Evolutionary conservation across 2,797 vertebrate genomes (phyloP).

Genomic region (Vespertilio murinus): DNA sequence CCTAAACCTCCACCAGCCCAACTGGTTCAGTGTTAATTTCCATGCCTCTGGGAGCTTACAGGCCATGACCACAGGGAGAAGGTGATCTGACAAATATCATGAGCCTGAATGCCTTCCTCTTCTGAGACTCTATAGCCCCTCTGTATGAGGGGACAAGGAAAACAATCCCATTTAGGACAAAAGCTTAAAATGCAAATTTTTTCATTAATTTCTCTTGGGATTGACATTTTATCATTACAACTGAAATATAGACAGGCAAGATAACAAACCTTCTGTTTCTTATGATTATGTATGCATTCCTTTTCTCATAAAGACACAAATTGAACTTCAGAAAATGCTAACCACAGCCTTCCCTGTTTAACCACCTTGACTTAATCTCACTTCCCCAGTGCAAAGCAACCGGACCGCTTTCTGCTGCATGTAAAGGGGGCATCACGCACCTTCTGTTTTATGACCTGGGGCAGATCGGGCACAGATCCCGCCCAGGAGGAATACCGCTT

Average conservation of each 20-base stretch:
- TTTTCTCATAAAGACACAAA: constrained; percentile 51
- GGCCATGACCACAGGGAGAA: neutral
- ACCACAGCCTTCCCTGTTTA: constrained; percentile 55
- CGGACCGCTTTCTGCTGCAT: constrained; percentile 13
- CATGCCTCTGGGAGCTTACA: neutral
- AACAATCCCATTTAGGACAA: constrained; percentile 32
- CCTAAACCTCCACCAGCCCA: neutral
- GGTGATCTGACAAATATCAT: neutral
- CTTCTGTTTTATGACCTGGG: constrained; percentile 91
- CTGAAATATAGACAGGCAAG: neutral
- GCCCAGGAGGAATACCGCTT: constrained; percentile 90
- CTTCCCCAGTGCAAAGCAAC: constrained; percentile 33
- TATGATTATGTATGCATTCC: neutral
- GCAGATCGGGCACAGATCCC: constrained; percentile 90
- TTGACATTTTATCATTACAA: constrained; percentile 48
- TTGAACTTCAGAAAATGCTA: constrained; percentile 54
- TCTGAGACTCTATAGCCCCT: neutral
- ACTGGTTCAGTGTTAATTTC: neutral
- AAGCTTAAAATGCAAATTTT: constrained; percentile 44
- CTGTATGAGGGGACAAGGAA: neutral
- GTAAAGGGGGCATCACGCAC: constrained; percentile 77
- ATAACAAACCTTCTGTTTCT: constrained; percentile 25
- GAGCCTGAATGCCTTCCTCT: neutral
- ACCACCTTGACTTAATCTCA: constrained; percentile 50
- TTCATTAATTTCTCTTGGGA: constrained; percentile 48